Evolutionary conservation across 2,113 vertebrate genomes (phyloP), one percentile per base, ranked within the genome.

Genomic region (Scomber japonicus): DNA sequence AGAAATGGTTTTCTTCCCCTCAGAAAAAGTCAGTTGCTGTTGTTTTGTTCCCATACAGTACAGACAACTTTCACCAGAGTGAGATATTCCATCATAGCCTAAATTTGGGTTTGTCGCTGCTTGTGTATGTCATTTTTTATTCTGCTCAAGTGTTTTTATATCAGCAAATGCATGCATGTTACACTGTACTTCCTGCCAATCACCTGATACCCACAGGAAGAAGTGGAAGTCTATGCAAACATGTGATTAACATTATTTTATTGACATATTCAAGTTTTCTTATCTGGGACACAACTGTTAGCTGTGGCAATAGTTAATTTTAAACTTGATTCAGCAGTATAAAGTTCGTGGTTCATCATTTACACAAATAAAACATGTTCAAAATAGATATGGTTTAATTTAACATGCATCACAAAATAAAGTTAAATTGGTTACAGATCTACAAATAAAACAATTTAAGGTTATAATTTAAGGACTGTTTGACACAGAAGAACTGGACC

Each of bases 111-210:
- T 69, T 53, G 68, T 65, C 19, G 21, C 31, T 77, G 59, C 57
- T 60, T 30, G 19, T 48, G 24, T 76, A 49, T 66, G 63, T 30
- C 44, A 2, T 67, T 27, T 27, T 57, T 54, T 55, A 67, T 72
- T 75, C 56, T 78, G 62, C 31, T 71, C 1, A 31, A 44, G 61
- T 46, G 12, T 69, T 64, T 73, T 76, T 70, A 74, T 70, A 81
- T 79, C 73, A 63, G 50, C 66, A 65, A 48, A 68, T 17, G 0
- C 72, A 62, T 70, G 24, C 76, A 78, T 53, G 68, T 63, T 71
- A 80, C 14, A 77, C 80, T 87, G 81, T 68, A 82, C 64, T 88
- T 90, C 72, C 79, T 85, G 82, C 87, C 75, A 84, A 79, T 88
- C 84, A 81, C 76, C 84, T 83, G 86, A 62, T 81, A 72, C 76